Base-by-base conservation (phyloP, 1,140 invertebrate genomes). In the Danaus plexippus region DNA sequence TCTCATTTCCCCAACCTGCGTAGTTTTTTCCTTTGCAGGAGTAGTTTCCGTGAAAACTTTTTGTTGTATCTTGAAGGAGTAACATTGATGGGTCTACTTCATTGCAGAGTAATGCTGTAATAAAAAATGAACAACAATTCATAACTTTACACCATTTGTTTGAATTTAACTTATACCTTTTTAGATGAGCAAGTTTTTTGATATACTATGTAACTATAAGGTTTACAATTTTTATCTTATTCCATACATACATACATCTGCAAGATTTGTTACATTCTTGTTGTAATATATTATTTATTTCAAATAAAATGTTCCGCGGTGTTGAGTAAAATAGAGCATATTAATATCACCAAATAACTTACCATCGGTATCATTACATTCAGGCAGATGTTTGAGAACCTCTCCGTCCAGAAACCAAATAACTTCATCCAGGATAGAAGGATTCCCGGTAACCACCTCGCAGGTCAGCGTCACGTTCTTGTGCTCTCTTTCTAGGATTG, bases 41-140 rank as follows among this genome's bases (percentile, higher is more conserved):
- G 82, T 96, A 97, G 80, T 97, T 96, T n/a, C 95, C 96, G 61
- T 96, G 94, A 75, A 96, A 96, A 50, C 91, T 92, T 57, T 94
- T 90, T 8, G 91, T 93, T 11, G 96, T 95, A 61, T 92, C 91
- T 65, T 95, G 92, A 12, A 97, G 87, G 41, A 95, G 88, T 61
- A 96, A 86, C 85, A 95, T 93, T 56, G 92, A 95, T 0, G 95
- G 94, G 74, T 96, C 94, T 65, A 96, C 92, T 76, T 94, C 87
- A 52, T 87, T 92, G 80, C 94, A 96, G 48, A 95, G 91, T 60
- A 87, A 77, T 8, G 77, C 81, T 85, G 69, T 7, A 72, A 73
- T 15, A 3, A 43, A 6, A 22, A 22, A 22, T 22, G 18, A 22
- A 22, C 18, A 22, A 22, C 6, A 22, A 22, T 22, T 22, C 2